These are phyloP conservation scores for Pelecanoides urinatrix DNA, from an alignment of 2,113 vertebrate genomes.

Conservation along the genomic window DNA sequence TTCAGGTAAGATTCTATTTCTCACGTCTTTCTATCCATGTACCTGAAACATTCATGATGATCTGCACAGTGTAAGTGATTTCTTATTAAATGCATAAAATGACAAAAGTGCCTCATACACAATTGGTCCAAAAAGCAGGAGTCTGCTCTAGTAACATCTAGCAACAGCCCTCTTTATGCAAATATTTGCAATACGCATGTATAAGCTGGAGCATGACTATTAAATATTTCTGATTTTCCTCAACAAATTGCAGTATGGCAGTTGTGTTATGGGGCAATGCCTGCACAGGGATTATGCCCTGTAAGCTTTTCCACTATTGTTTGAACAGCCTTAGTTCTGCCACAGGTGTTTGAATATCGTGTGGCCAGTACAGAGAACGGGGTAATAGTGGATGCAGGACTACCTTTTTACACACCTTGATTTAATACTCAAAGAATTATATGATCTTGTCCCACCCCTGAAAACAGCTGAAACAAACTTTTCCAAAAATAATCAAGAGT, in stretches of 20 bases:
- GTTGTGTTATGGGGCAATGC: background rate
- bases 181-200: accelerated
- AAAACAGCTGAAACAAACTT: background rate
- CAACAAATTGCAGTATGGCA: background rate
- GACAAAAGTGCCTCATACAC: background rate
- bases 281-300: background rate
- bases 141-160: background rate
- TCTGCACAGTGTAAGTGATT: background rate
- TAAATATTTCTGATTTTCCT: background rate
- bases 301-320: background rate
- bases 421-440: background rate
- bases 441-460: background rate
- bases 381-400: background rate
- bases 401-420: background rate
- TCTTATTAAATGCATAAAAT: background rate
- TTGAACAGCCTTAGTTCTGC: background rate
- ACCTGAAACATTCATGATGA: background rate
- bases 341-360: background rate
- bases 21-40: accelerated
- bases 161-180: background rate
- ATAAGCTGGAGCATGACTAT: background rate
- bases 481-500: background rate
- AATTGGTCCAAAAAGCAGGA: background rate
- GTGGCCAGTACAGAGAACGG: background rate
- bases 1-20: background rate